Base-by-base conservation (phyloP, 2,797 vertebrate species). In the Sebastiscus tertius region DNA sequence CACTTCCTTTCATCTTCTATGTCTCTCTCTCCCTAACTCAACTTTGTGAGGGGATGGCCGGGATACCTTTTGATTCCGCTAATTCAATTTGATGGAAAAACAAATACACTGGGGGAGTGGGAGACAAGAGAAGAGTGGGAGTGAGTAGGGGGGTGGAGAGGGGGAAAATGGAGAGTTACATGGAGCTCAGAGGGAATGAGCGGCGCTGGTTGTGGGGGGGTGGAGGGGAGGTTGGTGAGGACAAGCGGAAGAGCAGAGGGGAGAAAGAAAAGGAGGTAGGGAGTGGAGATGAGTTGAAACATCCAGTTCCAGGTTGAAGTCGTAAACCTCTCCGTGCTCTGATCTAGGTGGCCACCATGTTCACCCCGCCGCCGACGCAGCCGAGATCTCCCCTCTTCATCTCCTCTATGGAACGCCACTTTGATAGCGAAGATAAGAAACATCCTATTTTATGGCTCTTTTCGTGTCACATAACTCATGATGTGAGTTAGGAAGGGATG, bases 11-110 rank as follows among this genome's bases (percentile, higher is more conserved):
- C 92, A 94, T 96, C 95, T 96, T 94, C 90, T 86, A 77, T 69
- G 79, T 92, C 87, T 94, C 94, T 93, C 89, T 92, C 94, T 94
- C 95, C 89, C 94, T 95, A 94, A 95, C 92, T 96, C 92, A 89
- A 90, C 93, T 96, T 93, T 95, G 95, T 64, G 89, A 93, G 93
- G 93, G 91, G 91, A 94, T 88, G 87, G 90, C 90, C 83, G 84
- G 89, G 82, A 93, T 95, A 96, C 94, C 95, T 96, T 96, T 96
- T 96, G 96, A 96, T 96, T 96, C 90, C 31, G 67, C 95, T 96
- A 96, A 96, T 96, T 96, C 94, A 96, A 96, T 96, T 96, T 96
- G 90, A 95, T 95, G 93, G 90, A 94, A 96, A 96, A 96, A 96
- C 95, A 96, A 96, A 96, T 95, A 95, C 85, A 87, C 88, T 80